These are phyloP conservation scores for Acleris holmiana DNA, from an alignment of 2,888 invertebrate genomes.

Conservation along the genomic window DNA sequence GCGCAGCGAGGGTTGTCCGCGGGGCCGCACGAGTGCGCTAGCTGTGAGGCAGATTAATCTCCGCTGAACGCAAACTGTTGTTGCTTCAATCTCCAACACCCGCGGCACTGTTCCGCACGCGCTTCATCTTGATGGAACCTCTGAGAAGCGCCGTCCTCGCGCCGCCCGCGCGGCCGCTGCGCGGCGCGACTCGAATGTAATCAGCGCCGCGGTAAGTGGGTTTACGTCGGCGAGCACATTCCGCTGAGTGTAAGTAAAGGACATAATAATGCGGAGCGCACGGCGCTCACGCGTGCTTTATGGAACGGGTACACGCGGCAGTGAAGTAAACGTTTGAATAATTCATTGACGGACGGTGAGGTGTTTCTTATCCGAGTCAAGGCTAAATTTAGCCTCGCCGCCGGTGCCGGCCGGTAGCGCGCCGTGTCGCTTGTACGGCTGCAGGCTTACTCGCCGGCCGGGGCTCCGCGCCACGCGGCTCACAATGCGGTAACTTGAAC, in stretches of 20 bases:
- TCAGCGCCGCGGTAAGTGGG: slow-evolving; percentile 7
- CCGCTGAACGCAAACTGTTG: slow-evolving; percentile 7
- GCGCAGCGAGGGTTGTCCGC: not conserved
- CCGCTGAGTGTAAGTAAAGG: slow-evolving; percentile 31
- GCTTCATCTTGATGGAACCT: slow-evolving; percentile 23
- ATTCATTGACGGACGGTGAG: slow-evolving; percentile 27
- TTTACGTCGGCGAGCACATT: slow-evolving; percentile 26
- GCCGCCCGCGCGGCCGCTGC: too few relatives aligned
- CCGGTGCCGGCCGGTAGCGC: not conserved
- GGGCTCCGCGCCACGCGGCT: too few relatives aligned
- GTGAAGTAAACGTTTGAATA: slow-evolving; percentile 31
- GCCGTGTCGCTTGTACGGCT: slow-evolving; percentile 1
- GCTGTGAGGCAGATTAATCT: not conserved
- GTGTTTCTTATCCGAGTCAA: slow-evolving; percentile 27
- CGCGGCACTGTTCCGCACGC: not conserved
- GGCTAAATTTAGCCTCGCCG: slow-evolving; percentile 21
- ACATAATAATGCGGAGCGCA: slow-evolving; percentile 20
- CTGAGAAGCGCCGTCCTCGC: slow-evolving; percentile 12
- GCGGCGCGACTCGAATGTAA: slow-evolving; percentile 14
- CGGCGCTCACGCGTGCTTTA: slow-evolving; percentile 18
- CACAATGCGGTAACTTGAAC: slow-evolving; percentile 20
- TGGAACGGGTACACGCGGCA: slow-evolving; percentile 30
- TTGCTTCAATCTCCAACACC: not conserved
- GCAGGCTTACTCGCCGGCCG: not conserved
- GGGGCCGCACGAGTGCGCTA: not conserved